phyloP scores from a whole-genome alignment of 2,888 invertebrate genomes.

The Protula sp. region DNA sequence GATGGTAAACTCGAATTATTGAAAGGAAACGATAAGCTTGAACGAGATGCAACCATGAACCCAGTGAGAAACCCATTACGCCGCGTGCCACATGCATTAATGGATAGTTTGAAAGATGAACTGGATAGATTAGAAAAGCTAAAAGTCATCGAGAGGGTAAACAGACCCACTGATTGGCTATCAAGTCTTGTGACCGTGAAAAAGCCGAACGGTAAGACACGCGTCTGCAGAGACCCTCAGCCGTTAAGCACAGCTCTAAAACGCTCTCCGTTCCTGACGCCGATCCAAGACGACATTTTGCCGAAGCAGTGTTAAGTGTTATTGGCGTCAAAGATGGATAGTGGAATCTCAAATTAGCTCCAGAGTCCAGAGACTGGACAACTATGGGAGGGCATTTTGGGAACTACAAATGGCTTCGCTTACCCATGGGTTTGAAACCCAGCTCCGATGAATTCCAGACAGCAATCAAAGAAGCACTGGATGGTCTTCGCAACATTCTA shows the following conservation, averaged over 20 bases:
- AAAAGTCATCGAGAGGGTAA: constrained; percentile 17
- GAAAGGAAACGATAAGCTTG: too few species aligned
- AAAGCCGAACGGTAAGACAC: neutral
- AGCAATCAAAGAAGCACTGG: neutral
- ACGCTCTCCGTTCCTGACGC: neutral
- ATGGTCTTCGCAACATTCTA: constrained; percentile 1
- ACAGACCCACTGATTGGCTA: too few species aligned
- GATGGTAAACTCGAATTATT: too few species aligned
- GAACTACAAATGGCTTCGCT: neutral
- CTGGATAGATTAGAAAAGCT: constrained; percentile 11
- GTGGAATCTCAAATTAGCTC: neutral
- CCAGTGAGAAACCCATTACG: too few species aligned
- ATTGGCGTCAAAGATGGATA: neutral
- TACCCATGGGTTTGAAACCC: neutral
- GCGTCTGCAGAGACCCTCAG: constrained; percentile 8
- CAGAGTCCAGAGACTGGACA: neutral
- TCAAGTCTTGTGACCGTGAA: too few species aligned
- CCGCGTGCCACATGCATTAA: too few species aligned
- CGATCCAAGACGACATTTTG: neutral
- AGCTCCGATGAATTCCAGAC: neutral
- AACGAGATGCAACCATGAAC: too few species aligned
- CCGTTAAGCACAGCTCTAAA: constrained; percentile 2
- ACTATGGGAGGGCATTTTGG: neutral
- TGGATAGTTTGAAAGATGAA: too few species aligned
- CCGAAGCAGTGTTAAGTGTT: neutral